Evolutionary conservation across 2,113 vertebrate genomes (phyloP).

Genomic region (Thryonomys swinderianus): DNA sequence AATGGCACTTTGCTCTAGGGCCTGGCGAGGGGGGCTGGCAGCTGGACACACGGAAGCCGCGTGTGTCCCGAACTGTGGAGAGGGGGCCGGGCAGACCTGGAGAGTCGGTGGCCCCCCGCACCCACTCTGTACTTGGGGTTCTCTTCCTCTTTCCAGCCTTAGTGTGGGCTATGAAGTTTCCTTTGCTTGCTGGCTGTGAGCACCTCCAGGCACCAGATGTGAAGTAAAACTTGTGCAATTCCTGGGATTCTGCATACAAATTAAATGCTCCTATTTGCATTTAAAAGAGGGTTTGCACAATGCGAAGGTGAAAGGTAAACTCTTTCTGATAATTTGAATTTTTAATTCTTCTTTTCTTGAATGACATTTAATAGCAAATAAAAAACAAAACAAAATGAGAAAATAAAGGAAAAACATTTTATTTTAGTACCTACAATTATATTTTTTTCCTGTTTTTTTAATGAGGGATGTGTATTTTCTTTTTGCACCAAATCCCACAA

Average conservation of each 20-base stretch:
- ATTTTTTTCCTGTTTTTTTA: not conserved
- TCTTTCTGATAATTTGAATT: conserved; percentile 40
- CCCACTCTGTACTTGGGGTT: not conserved
- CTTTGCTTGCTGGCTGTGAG: not conserved
- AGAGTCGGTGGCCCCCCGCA: not conserved
- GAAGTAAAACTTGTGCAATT: not conserved
- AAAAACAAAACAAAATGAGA: not conserved
- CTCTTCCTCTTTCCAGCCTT: not conserved
- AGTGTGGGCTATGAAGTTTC: not conserved
- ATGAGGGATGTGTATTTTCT: not conserved
- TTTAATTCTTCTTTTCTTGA: conserved; percentile 58
- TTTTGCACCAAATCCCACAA: not conserved
- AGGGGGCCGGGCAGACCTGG: not conserved
- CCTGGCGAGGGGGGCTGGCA: not conserved
- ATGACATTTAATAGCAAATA: conserved; percentile 32
- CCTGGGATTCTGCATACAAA: not conserved
- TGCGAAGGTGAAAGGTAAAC: conserved; percentile 43
- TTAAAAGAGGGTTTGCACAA: conserved; percentile 42
- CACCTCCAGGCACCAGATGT: not conserved
- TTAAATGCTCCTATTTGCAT: conserved; percentile 45
- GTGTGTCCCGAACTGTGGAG: fast-evolving
- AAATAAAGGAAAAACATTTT: not conserved
- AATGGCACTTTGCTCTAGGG: not conserved
- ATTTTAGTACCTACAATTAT: not conserved
- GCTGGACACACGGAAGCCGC: not conserved